Evolutionary conservation across 2,888 invertebrate species (phyloP), one percentile per base, ranked within the genome.

Genomic region (Aleiodes alternator): DNA sequence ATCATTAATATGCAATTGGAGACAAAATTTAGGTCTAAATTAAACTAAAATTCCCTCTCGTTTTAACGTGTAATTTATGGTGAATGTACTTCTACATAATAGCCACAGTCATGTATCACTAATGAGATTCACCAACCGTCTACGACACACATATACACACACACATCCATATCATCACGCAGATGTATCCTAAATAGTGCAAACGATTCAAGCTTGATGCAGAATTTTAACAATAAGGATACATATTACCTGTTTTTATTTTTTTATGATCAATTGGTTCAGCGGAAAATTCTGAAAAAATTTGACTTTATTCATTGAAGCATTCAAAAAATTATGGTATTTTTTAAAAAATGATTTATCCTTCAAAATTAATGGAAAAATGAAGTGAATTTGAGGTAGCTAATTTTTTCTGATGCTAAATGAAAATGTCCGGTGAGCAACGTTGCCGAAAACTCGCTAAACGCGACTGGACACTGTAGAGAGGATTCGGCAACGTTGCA

Each of bases 121-220:
- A 64, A 64, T 64, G 64, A 23, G 48, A 64, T 64, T 59, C 59
- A n/a, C 59, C 59, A 31, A 43, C 43, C 9, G 34, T 59, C 59
- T 14, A 14, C 12, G 38, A 59, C 34, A 59, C 59, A n/a, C 59
- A 12, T 48, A 64, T 48, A 23, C 23, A 23, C 23, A 23, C 34
- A 12, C n/a, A 59, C 59, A 59, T 38, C 34, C 59, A 23, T 48
- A 64, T 64, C 34, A 14, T 43, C 48, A 43, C 48, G 48, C 64
- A n/a, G 3, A n/a, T 16, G 16, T 16, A 16, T 64, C 43, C 11
- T 43, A 43, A 29, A 64, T 11, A 16, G 43, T 48, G 16, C 23
- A 12, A 23, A 48, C 9, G 8, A 64, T 64, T 64, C 14, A 9
- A 48, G 48, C 38, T 48, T 48, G 16, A 64, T 64, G 23, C 23